Evolutionary conservation across 2,113 vertebrate species (phyloP), one percentile per base, ranked within the genome.

Genomic region (Zapus hudsonius): DNA sequence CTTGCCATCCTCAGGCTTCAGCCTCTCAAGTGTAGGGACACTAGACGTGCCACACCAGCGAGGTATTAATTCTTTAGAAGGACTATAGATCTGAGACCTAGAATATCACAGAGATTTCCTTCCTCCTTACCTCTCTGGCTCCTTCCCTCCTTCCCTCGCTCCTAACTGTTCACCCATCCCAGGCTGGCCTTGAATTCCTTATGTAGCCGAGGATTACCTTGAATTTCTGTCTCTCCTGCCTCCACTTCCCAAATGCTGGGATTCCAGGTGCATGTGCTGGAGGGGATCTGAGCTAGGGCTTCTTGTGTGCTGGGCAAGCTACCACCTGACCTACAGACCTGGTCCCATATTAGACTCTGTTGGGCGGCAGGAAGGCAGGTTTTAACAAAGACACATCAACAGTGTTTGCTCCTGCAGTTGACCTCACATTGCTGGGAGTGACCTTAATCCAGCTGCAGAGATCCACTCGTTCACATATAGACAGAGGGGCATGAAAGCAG

Each of bases 361-460:
- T 36, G 64, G 11, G 27, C 40, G 78, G 31, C 27, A 23, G 20
- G 33, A 22, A 33, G 27, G 6, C 23, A 6, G 19, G 57, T 31
- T 76, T 76, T 63, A 67, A 8, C 57, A 74, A 31, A 69, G 52
- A 61, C 20, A 61, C 22, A 20, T 74, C 25, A 81, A 2, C 1
- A 33, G 55, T 69, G 11, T 59, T 25, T 44, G 27, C 66, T 89
- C 85, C 31, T 85, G 5, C n/a, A 6, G 3, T n/a, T 87, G 82
- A 9, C 63, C 81, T 72, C 80, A 67, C 12, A 25, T 40, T n/a
- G n/a, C n/a, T n/a, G n/a, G n/a, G n/a, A n/a, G n/a, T n/a, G 83
- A 91, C 84, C 42, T 84, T 67, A 78, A 72, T 92, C 27, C 7
- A 22, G n/a, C 73, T 73, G 40, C 81, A 82, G 67, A 87, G 44